A percentile compares a stretch with the other conserved stretches of the same genome.
Conservation (phyloP, 2,888 invertebrate genomes). For the Metallyticus violacea region DNA sequence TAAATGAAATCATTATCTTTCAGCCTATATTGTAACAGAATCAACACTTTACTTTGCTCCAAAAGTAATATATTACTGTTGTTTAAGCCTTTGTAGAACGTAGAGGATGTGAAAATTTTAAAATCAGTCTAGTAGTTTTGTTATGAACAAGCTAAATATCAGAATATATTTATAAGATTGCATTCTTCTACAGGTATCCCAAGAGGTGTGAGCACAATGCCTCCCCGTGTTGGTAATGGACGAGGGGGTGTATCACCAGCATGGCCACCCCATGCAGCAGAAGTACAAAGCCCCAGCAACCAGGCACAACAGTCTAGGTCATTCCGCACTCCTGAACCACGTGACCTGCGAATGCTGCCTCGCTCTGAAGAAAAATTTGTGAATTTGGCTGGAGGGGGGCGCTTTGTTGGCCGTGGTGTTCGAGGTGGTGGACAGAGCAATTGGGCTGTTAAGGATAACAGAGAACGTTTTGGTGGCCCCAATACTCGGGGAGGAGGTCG, state of each 20-base stretch:
- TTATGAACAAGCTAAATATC: too few relatives aligned
- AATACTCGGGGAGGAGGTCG: constrained; percentile 11
- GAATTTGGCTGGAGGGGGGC: background rate
- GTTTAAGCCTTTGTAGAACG: too few relatives aligned
- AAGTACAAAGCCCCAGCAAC: constrained; percentile 8
- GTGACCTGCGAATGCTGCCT: constrained; percentile 26
- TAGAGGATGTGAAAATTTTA: too few relatives aligned
- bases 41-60: too few relatives aligned
- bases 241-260: constrained; percentile 11
- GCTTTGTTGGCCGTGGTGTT: constrained; percentile 22
- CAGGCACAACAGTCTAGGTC: constrained; percentile 13
- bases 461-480: constrained; percentile 26
- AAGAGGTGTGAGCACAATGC: constrained; percentile 21
- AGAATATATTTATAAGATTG: too few relatives aligned
- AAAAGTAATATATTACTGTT: too few relatives aligned
- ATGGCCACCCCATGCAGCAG: constrained; percentile 20
- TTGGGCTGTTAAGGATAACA: constrained; percentile 21
- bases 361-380: constrained; percentile 24
- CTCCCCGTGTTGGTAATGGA: constrained; percentile 14
- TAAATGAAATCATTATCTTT: too few relatives aligned
- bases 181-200: constrained; percentile 22
- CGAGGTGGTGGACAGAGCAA: constrained; percentile 15
- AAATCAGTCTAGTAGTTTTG: too few relatives aligned
- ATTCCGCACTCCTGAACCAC: constrained; percentile 24
- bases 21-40: too few relatives aligned